Evolutionary conservation across 1,140 invertebrate genomes (phyloP), one percentile per base, ranked within the genome.

Genomic region (Euwallacea fornicatus): DNA sequence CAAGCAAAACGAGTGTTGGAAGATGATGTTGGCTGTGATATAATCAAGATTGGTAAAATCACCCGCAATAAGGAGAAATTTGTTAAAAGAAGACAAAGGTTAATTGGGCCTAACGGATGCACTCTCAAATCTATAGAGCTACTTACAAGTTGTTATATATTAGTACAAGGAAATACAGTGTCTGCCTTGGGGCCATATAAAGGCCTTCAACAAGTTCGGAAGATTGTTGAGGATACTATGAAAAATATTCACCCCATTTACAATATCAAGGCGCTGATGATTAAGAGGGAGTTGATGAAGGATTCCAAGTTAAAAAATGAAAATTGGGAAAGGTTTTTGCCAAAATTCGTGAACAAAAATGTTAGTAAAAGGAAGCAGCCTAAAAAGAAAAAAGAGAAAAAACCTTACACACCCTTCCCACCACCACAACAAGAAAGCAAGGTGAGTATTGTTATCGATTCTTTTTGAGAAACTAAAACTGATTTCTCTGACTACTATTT

Each of bases 241-340:
- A 96, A 96, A 78, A 99, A 99, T 81, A 90, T 99, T 70, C 98
- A 99, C 86, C 98, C 98, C n/a, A 97, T 99, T 80, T 99, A 99
- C 80, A 98, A 98, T 78, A 97, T 99, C 0, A 99, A 99, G 84
- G 91, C 93, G 13, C 82, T 99, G 9, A 99, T 99, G 97, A 98
- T 99, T 56, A 99, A 99, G 82, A 86, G 90, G 77, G 97, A 99
- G 84, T 83, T 99, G 21, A 90, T 91, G 69, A 98, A 95, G 81
- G 94, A 99, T 85, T 91, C 93, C 0, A 90, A 91, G 76, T 79
- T 99, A 21, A 94, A 91, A 81, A 91, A 97, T 85, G 95, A 99
- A 83, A 96, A 93, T 80, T 99, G 98, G 98, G 94, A 97, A 46
- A 85, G 96, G 71, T 99, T 99, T 83, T 81, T 99, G 69, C 98